Conservation (phyloP, 2,888 invertebrate genomes). For the Aporophyla lueneburgensis region DNA sequence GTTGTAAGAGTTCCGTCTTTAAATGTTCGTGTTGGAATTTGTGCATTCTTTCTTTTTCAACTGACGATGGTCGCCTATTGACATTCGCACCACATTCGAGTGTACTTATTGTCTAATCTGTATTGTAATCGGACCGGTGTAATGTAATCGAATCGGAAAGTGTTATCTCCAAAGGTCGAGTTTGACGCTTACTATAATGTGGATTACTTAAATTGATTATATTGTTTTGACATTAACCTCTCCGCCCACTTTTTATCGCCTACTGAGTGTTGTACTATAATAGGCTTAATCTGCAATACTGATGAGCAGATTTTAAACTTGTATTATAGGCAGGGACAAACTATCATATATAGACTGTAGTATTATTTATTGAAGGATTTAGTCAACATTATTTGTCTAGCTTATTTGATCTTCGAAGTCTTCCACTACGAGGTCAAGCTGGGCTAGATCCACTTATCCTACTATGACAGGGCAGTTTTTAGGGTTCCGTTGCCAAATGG, state of each 20-base stretch:
- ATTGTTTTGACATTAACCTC: slow-evolving; percentile 14
- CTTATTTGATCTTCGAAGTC: not conserved
- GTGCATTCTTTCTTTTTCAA: slow-evolving; percentile 16
- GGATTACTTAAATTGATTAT: slow-evolving; percentile 19
- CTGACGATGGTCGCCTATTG: not conserved
- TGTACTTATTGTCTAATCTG: not conserved
- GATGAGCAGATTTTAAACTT: not conserved
- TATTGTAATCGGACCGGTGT: slow-evolving; percentile 20
- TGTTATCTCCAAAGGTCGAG: slow-evolving; percentile 36
- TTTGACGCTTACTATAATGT: slow-evolving; percentile 19
- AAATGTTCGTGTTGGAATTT: slow-evolving; percentile 11
- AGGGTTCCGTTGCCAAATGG: too few relatives aligned
- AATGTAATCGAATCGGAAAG: slow-evolving; percentile 15
- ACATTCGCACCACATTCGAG: not conserved
- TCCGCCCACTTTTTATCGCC: slow-evolving; percentile 30
- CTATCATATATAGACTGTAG: not conserved
- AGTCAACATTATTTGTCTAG: not conserved
- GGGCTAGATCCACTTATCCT: not conserved
- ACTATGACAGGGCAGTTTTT: not conserved
- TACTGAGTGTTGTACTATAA: slow-evolving; percentile 13
- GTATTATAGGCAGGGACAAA: too few relatives aligned
- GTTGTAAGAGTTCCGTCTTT: slow-evolving; percentile 12
- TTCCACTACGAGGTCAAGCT: not conserved
- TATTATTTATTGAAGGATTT: not conserved
- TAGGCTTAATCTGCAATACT: not conserved